Percentiles rank a stretch among this genome's conserved stretches.
Conservation (phyloP, 2,888 invertebrate species). For the Acanthosepion esculentum region DNA sequence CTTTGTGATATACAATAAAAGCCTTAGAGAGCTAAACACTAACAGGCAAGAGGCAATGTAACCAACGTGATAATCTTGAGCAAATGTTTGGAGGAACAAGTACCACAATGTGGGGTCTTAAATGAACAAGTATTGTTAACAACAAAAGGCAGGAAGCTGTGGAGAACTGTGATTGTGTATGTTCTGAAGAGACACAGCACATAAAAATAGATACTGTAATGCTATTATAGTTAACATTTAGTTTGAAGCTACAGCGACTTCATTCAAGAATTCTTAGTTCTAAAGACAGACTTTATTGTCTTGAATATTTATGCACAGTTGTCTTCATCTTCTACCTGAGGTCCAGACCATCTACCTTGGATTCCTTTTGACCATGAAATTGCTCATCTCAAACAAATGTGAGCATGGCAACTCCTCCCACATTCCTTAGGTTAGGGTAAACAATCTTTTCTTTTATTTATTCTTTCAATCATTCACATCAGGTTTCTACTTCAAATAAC, state of each 20-base stretch:
- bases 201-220: too few relatives aligned
- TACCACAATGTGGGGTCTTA: too few relatives aligned
- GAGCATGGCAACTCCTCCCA: background rate
- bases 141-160: too few relatives aligned
- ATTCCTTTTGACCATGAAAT: slow-evolving; percentile 8
- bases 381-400: background rate
- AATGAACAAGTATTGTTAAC: too few relatives aligned
- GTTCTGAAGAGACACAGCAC: too few relatives aligned
- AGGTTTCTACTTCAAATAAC: slow-evolving; percentile 17
- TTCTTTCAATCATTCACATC: background rate
- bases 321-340: background rate
- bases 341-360: background rate
- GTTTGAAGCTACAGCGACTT: background rate
- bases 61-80: too few relatives aligned
- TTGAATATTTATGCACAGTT: background rate
- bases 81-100: too few relatives aligned
- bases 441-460: background rate
- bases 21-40: too few relatives aligned
- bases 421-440: background rate
- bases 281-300: background rate
- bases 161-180: too few relatives aligned
- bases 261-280: background rate
- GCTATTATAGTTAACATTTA: too few relatives aligned
- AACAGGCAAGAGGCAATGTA: too few relatives aligned
- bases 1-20: too few relatives aligned